Percentiles rank a stretch among this genome's conserved stretches.
phyloP scores from a whole-genome alignment of 1,140 invertebrate genomes.

The Brachionus koreanus region DNA sequence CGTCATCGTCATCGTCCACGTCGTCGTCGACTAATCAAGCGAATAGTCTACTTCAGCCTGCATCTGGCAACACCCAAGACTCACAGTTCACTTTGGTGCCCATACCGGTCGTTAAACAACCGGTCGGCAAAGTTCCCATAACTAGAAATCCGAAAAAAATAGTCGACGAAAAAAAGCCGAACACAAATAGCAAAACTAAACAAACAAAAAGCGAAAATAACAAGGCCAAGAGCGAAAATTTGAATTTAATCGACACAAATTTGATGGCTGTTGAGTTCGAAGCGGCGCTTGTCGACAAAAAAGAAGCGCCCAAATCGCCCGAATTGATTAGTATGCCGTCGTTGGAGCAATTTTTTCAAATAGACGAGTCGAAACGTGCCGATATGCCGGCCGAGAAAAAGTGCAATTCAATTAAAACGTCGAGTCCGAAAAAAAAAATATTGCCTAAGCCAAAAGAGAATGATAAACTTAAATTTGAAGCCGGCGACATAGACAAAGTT shows the following conservation, averaged over 20 bases:
- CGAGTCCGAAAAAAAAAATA: conserved; percentile 24
- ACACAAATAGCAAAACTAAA: not conserved
- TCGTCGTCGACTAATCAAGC: not conserved
- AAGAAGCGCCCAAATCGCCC: conserved; percentile 1
- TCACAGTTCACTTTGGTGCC: not conserved
- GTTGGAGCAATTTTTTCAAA: conserved; percentile 34
- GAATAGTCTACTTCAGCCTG: not conserved
- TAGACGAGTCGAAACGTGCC: not conserved
- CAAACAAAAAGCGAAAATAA: not conserved
- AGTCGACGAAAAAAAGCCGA: not conserved
- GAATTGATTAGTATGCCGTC: conserved; percentile 29
- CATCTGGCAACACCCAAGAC: not conserved
- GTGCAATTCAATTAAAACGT: not conserved
- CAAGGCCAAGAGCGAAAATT: not conserved
- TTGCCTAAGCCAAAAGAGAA: not conserved
- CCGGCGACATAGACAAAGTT: conserved; percentile 14
- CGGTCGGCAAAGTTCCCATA: not conserved
- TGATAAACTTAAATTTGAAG: conserved; percentile 17
- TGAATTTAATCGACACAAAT: conserved; percentile 7
- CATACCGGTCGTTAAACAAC: not conserved
- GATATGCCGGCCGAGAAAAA: not conserved
- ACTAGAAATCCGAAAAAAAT: conserved; percentile 16
- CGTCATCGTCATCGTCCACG: not conserved
- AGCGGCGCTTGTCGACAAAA: not conserved
- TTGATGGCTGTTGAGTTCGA: not conserved